Evolutionary conservation across 2,888 invertebrate genomes (phyloP).

Genomic region (Rotaria macrura): DNA sequence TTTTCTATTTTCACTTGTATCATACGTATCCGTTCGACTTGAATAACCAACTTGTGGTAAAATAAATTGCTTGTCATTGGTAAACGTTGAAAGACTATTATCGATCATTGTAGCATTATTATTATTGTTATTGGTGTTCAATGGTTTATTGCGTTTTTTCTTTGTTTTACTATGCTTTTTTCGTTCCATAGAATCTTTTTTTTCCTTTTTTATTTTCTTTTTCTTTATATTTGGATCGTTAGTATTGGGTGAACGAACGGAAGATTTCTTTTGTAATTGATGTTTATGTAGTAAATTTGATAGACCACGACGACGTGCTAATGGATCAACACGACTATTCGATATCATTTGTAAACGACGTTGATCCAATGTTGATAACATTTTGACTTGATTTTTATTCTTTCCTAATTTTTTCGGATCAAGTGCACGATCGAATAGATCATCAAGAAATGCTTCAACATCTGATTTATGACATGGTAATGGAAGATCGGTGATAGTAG

Average conservation of each 20-base stretch:
- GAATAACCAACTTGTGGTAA: neutral
- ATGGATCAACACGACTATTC: neutral
- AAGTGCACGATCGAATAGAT: constrained; percentile 24
- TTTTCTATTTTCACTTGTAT: neutral
- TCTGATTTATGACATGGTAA: constrained; percentile 16
- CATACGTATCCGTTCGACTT: neutral
- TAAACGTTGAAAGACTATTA: neutral
- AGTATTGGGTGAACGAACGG: neutral
- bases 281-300: neutral
- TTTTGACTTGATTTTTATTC: neutral
- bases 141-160: neutral
- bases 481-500: constrained; percentile 12
- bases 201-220: neutral
- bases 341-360: constrained; percentile 14
- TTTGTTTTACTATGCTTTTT: neutral
- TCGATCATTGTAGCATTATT: neutral
- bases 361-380: neutral
- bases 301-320: neutral
- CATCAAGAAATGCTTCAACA: constrained; percentile 27
- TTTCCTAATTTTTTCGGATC: neutral
- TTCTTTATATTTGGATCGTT: neutral
- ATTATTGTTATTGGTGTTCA: neutral
- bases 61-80: neutral
- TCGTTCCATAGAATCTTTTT: neutral
- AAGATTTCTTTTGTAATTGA: neutral